phyloP scores from a whole-genome alignment of 2,113 vertebrate species.

The Chaetodon trifascialis region DNA sequence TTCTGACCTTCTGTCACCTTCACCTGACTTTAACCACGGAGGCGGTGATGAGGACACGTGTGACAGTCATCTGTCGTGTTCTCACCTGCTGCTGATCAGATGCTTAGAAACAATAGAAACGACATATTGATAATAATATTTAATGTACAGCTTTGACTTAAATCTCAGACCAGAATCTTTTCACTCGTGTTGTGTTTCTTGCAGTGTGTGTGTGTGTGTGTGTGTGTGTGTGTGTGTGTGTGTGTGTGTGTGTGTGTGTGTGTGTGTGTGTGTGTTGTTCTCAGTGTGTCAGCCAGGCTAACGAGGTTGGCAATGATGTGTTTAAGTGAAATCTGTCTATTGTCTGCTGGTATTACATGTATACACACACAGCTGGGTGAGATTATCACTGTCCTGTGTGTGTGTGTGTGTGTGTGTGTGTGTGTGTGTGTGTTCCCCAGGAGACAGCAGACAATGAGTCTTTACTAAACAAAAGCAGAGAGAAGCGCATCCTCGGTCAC shows the following conservation, averaged over 20 bases:
- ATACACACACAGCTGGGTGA: constrained; percentile 50
- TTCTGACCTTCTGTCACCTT: too few relatives aligned
- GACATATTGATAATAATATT: too few relatives aligned
- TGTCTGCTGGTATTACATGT: constrained; percentile 47
- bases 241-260: not conserved
- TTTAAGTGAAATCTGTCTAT: constrained; percentile 63
- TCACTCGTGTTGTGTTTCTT: not conserved
- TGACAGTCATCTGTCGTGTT: too few relatives aligned
- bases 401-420: constrained; percentile 3
- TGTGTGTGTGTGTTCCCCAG: constrained; percentile 37
- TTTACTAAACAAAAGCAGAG: constrained; percentile 59
- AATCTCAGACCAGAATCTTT: not conserved
- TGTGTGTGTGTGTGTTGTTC: not conserved
- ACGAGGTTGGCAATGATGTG: constrained; percentile 38
- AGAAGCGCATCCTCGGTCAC: constrained; percentile 37
- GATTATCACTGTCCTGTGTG: constrained; percentile 51
- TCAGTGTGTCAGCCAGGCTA: not conserved
- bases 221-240: not conserved
- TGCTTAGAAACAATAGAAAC: not conserved
- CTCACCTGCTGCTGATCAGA: too few relatives aligned
- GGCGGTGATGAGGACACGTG: too few relatives aligned
- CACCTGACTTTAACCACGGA: too few relatives aligned
- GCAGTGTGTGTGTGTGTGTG: not conserved
- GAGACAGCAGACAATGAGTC: constrained; percentile 68
- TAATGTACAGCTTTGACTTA: not conserved